These are phyloP conservation scores for Zaprionus ghesquierei DNA, from an alignment of 1,140 invertebrate species.

Conservation along the genomic window DNA sequence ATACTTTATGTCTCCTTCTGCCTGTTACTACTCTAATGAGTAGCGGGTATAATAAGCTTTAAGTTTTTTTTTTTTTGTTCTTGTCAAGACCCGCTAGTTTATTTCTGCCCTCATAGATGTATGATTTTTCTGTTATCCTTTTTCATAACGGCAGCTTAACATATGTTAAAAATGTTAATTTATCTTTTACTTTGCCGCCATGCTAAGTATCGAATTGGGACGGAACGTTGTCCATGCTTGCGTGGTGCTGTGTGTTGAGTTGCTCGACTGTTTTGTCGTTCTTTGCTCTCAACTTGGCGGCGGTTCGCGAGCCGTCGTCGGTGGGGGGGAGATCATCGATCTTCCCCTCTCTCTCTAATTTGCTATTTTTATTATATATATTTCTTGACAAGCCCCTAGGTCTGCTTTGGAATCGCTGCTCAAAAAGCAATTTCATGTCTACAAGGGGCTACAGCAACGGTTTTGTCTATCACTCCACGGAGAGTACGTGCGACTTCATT, in stretches of 20 bases:
- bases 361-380: not conserved
- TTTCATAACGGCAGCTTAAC: not conserved
- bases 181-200: not conserved
- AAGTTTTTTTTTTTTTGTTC: too few species aligned
- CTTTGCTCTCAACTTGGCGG: not conserved
- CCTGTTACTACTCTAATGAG: too few species aligned
- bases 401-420: constrained; percentile 47
- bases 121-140: not conserved
- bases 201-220: not conserved
- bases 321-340: too few species aligned
- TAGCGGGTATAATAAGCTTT: too few species aligned
- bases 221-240: not conserved
- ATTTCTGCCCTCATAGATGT: too few species aligned
- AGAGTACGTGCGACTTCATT: constrained; percentile 27
- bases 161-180: not conserved
- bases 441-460: constrained; percentile 54
- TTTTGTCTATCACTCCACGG: constrained; percentile 54
- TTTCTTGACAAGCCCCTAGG: constrained; percentile 16
- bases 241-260: constrained; percentile 23
- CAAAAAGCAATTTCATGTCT: constrained; percentile 53
- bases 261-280: not conserved
- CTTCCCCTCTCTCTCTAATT: too few species aligned
- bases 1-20: too few species aligned
- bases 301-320: constrained; percentile 2
- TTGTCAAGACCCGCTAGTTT: too few species aligned